phyloP scores from a whole-genome alignment of 2,113 vertebrate genomes.

The Brachyhypopomus occidentalis region DNA sequence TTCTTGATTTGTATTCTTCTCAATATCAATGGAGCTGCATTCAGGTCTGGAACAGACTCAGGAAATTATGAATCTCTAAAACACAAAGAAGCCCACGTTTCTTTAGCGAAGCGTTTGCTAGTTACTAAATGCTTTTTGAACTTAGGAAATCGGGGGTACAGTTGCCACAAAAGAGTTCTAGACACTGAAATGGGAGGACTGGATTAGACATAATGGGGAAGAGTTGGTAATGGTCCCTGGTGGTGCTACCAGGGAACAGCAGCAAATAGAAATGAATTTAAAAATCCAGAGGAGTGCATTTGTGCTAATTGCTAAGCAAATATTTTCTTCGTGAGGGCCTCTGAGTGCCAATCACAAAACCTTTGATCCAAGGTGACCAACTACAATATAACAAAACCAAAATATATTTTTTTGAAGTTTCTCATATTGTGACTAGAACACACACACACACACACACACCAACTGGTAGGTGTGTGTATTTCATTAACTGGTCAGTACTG shows the following conservation, averaged over 20 bases:
- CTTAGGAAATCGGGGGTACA: neutral
- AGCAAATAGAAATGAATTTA: neutral
- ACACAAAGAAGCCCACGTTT: neutral
- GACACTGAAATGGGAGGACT: neutral
- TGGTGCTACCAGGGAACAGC: neutral
- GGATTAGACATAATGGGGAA: neutral
- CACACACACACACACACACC: too few species aligned
- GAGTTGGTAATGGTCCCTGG: neutral
- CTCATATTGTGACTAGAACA: too few species aligned
- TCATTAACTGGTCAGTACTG: too few species aligned
- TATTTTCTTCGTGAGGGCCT: too few species aligned
- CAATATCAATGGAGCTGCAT: neutral
- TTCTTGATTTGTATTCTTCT: slow-evolving; percentile 37
- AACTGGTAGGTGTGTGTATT: too few species aligned
- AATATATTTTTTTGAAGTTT: too few species aligned
- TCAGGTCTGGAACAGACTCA: neutral
- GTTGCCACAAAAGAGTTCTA: neutral
- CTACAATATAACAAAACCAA: too few species aligned
- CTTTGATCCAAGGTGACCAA: too few species aligned
- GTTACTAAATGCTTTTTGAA: slow-evolving; percentile 1
- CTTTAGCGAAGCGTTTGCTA: neutral
- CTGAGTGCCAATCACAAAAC: too few species aligned
- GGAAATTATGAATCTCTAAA: neutral
- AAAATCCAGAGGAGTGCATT: too few species aligned
- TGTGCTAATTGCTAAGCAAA: too few species aligned